phyloP scores from a whole-genome alignment of 2,797 vertebrate genomes.

The Phrynocephalus forsythii region DNA sequence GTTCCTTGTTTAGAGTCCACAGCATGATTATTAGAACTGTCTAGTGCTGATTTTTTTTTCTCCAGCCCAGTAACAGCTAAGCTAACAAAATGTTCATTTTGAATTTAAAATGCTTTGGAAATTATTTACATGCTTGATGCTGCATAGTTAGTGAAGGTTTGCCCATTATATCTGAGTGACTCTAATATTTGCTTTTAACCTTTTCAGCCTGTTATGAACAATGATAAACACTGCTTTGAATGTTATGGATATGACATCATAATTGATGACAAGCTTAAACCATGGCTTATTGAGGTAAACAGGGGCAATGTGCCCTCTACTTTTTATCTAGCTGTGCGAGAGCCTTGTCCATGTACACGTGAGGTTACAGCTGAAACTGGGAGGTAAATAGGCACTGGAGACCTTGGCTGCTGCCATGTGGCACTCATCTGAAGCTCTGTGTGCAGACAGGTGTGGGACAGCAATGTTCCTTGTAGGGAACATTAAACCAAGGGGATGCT shows the following conservation, averaged over 20 bases:
- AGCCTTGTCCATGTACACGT: too few relatives aligned
- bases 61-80: neutral
- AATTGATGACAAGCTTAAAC: constrained; percentile 96
- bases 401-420: too few relatives aligned
- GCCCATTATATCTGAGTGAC: neutral
- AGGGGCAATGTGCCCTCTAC: too few relatives aligned
- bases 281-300: constrained; percentile 97
- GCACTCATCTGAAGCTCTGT: too few relatives aligned
- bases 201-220: constrained; percentile 95
- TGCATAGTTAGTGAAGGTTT: neutral
- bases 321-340: too few relatives aligned
- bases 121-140: neutral
- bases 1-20: neutral
- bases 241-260: constrained; percentile 99
- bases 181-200: constrained; percentile 33
- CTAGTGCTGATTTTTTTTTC: neutral
- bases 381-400: too few relatives aligned
- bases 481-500: neutral
- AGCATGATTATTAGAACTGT: neutral
- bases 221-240: constrained; percentile 99
- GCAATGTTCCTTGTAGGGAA: too few relatives aligned
- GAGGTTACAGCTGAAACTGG: too few relatives aligned
- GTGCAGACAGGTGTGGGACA: too few relatives aligned
- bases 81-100: neutral
- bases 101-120: neutral